Evolutionary conservation across 2,888 invertebrate species (phyloP).

Genomic region (Clitarchus hookeri): DNA sequence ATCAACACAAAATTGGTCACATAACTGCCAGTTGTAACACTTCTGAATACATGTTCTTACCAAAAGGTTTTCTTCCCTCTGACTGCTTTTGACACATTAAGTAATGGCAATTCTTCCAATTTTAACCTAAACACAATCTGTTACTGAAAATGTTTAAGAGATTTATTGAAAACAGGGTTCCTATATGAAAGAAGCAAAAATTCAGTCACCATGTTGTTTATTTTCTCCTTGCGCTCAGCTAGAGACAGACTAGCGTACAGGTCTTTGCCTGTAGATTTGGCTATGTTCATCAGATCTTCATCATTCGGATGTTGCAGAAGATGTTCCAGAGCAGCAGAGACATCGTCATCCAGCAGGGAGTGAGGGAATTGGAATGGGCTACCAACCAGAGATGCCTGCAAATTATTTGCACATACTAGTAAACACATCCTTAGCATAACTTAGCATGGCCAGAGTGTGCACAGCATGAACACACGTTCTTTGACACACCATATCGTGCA

Average conservation of each 20-base stretch:
- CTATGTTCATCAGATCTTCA: slow-evolving; percentile 82
- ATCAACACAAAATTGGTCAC: too few species aligned
- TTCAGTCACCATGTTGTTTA: slow-evolving; percentile 79
- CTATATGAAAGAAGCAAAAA: background rate
- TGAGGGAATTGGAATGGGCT: slow-evolving; percentile 45
- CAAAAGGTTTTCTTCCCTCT: too few species aligned
- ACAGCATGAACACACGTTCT: too few species aligned
- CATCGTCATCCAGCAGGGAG: slow-evolving; percentile 45
- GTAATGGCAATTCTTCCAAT: background rate
- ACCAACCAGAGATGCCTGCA: slow-evolving; percentile 49
- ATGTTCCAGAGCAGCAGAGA: slow-evolving; percentile 49
- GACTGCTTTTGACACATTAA: too few species aligned
- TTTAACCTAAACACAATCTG: background rate
- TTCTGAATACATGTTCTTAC: too few species aligned
- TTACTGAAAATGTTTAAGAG: background rate
- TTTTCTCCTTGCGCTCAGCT: slow-evolving; percentile 72
- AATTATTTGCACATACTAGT: slow-evolving; percentile 18
- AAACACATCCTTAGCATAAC: background rate
- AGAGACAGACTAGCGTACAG: slow-evolving; percentile 74
- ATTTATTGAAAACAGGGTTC: background rate
- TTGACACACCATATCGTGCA: too few species aligned
- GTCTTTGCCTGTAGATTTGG: slow-evolving; percentile 84
- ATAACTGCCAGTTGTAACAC: too few species aligned
- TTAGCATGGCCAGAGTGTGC: background rate
- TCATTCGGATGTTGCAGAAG: slow-evolving; percentile 56